Evolutionary conservation across 2,797 vertebrate genomes (phyloP), one percentile per base, ranked within the genome.

Genomic region (Iguana delicatissima): DNA sequence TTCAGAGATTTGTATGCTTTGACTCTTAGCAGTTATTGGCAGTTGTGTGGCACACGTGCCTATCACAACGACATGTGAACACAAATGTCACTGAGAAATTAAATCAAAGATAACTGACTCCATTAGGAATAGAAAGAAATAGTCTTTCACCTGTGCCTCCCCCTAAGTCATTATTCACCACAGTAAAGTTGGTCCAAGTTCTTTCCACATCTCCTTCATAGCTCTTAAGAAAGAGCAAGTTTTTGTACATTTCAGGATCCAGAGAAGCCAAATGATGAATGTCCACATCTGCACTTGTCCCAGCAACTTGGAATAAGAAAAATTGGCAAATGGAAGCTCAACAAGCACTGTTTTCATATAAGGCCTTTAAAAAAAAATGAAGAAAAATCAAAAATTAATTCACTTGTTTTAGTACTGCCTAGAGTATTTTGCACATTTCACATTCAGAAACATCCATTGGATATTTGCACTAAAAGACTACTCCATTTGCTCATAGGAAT

Each of bases 291-390:
- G 99, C 99, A 0, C 98, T 99, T 88, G 99, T 99, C 46, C 99
- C 94, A 99, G 94, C 85, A 99, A 96, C 94, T 99, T 99, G 85
- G 99, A 99, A 52, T 99, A 97, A 96, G 99, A 99, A 97, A 99
- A 99, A 93, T 99, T 98, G 52, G 99, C 99, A 59, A 99, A 99
- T 0, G 99, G 99, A 95, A 99, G 95, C 94, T 99, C 99, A 95
- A 99, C 99, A 94, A 99, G 95, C 99, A 99, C n/a, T 99, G 95
- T 99, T 99, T 95, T 99, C 99, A 89, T 99, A 99, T 83, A 99
- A 97, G 42, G 99, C 99, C 99, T 99, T 95, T 80, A 35, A 9
- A 57, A 88, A 92, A 35, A 85, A 0, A 10, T 87, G 81, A 93
- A 90, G 16, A 72, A n/a, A n/a, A n/a, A 67, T 29, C 62, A 42